Evolutionary conservation across 2,113 vertebrate species (phyloP).

Genomic region (Semicossyphus pulcher): DNA sequence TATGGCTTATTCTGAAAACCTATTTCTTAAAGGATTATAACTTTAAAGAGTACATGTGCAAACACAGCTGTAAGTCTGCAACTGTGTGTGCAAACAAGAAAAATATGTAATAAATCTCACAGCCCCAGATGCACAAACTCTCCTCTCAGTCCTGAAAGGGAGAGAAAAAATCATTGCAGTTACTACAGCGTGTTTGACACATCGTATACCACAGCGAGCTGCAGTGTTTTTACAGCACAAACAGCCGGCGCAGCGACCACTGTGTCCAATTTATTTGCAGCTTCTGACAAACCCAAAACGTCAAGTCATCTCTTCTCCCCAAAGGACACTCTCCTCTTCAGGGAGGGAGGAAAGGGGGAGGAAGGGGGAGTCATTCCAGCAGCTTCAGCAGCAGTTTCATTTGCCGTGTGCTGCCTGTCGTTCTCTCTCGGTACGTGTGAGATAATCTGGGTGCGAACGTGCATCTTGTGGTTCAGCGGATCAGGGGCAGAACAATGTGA

Average conservation of each 20-base stretch:
- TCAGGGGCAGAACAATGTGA: background rate
- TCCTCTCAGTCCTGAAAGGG: slow-evolving; percentile 27
- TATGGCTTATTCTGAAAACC: no score
- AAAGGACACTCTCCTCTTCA: slow-evolving; percentile 39
- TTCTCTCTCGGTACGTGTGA: slow-evolving; percentile 5
- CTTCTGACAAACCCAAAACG: slow-evolving; percentile 66
- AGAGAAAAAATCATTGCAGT: slow-evolving; percentile 37
- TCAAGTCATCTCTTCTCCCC: slow-evolving; percentile 68
- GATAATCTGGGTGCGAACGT: slow-evolving; percentile 38
- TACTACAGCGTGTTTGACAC: slow-evolving; percentile 46
- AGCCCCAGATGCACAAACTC: slow-evolving; percentile 36
- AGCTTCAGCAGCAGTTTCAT: slow-evolving; percentile 45
- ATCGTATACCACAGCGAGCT: slow-evolving; percentile 33
- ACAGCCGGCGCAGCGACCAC: slow-evolving; percentile 38
- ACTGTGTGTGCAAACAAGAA: slow-evolving; percentile 14
- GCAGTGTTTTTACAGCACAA: slow-evolving; percentile 60
- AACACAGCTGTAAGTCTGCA: background rate
- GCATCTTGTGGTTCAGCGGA: background rate
- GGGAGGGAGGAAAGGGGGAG: background rate
- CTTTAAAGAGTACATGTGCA: background rate
- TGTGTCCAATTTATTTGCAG: slow-evolving; percentile 64
- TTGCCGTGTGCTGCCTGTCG: slow-evolving; percentile 36
- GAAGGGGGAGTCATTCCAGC: slow-evolving; percentile 15
- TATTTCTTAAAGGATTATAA: no score
- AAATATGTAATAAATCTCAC: slow-evolving; percentile 21